These are phyloP conservation scores for Malthinus flaveolus DNA, from an alignment of 2,888 invertebrate genomes.

Conservation along the genomic window DNA sequence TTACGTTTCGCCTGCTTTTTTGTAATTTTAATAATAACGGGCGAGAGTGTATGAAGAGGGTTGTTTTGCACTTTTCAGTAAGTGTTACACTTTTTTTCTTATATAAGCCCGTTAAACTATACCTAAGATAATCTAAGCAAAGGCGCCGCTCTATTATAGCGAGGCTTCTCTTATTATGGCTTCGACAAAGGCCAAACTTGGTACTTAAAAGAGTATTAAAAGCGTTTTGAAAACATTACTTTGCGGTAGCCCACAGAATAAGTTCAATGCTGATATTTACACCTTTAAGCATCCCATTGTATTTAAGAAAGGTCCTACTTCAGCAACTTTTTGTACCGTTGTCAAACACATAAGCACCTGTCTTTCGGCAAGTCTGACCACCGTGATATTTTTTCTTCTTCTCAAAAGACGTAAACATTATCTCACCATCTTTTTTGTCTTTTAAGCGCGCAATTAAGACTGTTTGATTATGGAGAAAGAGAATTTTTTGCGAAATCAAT, in stretches of 20 bases:
- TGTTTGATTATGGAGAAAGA: background rate
- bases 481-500: conserved; percentile 9
- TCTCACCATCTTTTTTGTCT: background rate
- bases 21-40: background rate
- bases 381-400: conserved; percentile 15
- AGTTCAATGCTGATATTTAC: conserved; percentile 32
- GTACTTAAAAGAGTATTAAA: conserved; percentile 31
- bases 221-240: conserved; percentile 31
- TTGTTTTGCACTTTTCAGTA: conserved; percentile 13
- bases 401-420: conserved; percentile 1
- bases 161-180: conserved; percentile 24
- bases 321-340: conserved; percentile 27
- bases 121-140: conserved; percentile 32
- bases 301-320: conserved; percentile 26
- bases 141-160: conserved; percentile 30
- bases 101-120: conserved; percentile 31
- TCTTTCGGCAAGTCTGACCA: conserved; percentile 25
- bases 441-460: background rate
- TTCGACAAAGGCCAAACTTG: conserved; percentile 24
- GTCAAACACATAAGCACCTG: conserved; percentile 30
- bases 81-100: conserved; percentile 18
- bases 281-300: conserved; percentile 33
- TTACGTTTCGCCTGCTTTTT: too few species aligned
- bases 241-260: conserved; percentile 31
- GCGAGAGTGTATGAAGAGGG: background rate